Evolutionary conservation across 30 jellyfish, hydroid and myxozoan species (phyloP).

Genomic region (Hydra vulgaris): DNA sequence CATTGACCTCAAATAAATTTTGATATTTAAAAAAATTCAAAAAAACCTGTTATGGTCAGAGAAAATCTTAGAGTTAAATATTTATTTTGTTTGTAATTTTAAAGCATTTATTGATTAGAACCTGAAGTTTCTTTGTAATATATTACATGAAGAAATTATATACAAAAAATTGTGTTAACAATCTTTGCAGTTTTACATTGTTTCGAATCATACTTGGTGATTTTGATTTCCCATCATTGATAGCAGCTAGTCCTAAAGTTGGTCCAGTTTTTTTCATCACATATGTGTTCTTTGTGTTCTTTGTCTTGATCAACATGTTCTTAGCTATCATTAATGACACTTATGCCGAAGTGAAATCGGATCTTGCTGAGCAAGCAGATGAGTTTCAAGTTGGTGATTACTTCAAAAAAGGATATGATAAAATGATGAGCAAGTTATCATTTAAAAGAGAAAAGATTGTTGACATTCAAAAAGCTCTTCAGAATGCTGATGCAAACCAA

Average conservation of each 20-base stretch:
- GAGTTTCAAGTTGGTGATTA: slow-evolving; percentile 89
- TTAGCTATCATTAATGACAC: slow-evolving; percentile 99
- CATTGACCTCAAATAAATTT: too few relatives aligned
- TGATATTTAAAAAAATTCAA: too few relatives aligned
- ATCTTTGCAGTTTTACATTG: slow-evolving; percentile 69
- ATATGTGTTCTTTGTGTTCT: slow-evolving; percentile 97
- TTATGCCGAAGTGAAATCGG: slow-evolving; percentile 98
- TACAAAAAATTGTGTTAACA: slow-evolving; percentile 45
- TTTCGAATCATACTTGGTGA: slow-evolving; percentile 99
- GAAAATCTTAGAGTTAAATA: too few relatives aligned
- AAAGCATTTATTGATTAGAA: too few relatives aligned
- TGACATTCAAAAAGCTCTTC: slow-evolving; percentile 96
- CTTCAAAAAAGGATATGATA: slow-evolving; percentile 97
- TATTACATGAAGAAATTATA: slow-evolving; percentile 76
- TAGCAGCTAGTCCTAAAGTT: slow-evolving; percentile 84
- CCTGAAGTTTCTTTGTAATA: too few relatives aligned
- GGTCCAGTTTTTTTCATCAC: slow-evolving; percentile 99
- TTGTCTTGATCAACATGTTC: slow-evolving; percentile 98
- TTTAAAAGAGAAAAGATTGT: slow-evolving; percentile 95
- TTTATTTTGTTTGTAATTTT: too few relatives aligned
- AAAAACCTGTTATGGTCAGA: too few relatives aligned
- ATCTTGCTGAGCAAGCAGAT: slow-evolving; percentile 92
- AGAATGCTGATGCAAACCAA: slow-evolving; percentile 95
- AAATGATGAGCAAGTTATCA: slow-evolving; percentile 98
- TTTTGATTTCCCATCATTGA: slow-evolving; percentile 97